These are phyloP conservation scores for Nomia melanderi DNA, from an alignment of 1,140 invertebrate species.

Conservation along the genomic window DNA sequence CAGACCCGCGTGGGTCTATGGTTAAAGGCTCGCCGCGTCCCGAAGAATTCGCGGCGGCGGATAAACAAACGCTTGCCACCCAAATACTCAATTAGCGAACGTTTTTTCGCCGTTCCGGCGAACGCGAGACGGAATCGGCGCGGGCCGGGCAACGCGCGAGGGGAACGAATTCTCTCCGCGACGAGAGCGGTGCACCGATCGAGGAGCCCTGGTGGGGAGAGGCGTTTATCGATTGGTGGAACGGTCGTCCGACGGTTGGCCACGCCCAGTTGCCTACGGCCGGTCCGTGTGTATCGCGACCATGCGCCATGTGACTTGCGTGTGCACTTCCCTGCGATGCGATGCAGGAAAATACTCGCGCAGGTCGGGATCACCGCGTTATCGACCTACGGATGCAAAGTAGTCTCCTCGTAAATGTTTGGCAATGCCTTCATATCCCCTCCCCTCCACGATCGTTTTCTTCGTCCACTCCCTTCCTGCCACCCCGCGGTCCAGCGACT, in stretches of 20 bases:
- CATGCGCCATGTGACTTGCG: conserved; percentile 63
- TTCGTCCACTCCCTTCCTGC: neutral
- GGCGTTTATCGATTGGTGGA: conserved; percentile 75
- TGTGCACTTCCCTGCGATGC: conserved; percentile 49
- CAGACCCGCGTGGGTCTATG: too few relatives aligned
- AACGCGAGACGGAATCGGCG: neutral
- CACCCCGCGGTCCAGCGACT: neutral
- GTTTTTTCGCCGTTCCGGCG: conserved; percentile 55
- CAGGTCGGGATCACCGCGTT: conserved; percentile 60
- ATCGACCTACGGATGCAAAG: conserved; percentile 68
- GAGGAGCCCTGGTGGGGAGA: conserved; percentile 27
- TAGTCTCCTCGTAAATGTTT: conserved; percentile 62
- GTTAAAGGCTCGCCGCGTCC: too few relatives aligned
- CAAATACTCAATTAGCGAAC: conserved; percentile 70
- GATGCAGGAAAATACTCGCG: conserved; percentile 58
- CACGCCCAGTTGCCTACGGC: conserved; percentile 71
- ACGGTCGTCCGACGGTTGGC: conserved; percentile 57
- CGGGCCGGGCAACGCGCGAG: conserved; percentile 26
- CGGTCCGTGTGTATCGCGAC: conserved; percentile 35
- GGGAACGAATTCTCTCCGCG: conserved; percentile 53
- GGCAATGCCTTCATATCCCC: conserved; percentile 63
- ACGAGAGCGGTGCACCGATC: conserved; percentile 38
- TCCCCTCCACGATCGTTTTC: neutral
- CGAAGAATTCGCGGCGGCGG: neutral
- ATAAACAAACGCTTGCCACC: conserved; percentile 54